phyloP scores from a whole-genome alignment of 2,113 vertebrate genomes.

The Talpa occidentalis region DNA sequence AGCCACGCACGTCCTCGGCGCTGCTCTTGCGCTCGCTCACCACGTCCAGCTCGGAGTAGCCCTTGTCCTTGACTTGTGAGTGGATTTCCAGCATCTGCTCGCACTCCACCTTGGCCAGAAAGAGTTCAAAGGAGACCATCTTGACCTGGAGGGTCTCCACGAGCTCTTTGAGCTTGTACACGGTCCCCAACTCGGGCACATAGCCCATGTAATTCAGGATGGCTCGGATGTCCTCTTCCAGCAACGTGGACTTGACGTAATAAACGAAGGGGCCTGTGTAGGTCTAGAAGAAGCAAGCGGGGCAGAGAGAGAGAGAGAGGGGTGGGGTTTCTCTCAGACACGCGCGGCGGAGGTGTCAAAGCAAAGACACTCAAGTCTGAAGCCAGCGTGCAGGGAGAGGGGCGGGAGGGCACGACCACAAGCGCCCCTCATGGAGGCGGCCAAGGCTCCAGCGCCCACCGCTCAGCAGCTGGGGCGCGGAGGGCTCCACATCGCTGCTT shows the following conservation, averaged over 20 bases:
- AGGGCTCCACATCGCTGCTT: neutral
- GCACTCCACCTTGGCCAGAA: conserved; percentile 96
- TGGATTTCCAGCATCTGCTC: conserved; percentile 95
- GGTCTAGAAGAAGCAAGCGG: conserved; percentile 86
- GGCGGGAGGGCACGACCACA: neutral
- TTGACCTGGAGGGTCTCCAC: conserved; percentile 88
- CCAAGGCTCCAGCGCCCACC: neutral
- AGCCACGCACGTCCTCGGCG: conserved; percentile 91
- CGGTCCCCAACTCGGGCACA: conserved; percentile 91
- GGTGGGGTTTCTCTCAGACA: neutral
- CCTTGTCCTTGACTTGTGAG: conserved; percentile 93
- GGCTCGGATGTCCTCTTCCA: conserved; percentile 92
- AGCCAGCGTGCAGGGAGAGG: neutral
- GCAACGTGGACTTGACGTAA: conserved; percentile 93
- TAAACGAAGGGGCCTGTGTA: conserved; percentile 99
- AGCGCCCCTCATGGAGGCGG: rapidly evolving
- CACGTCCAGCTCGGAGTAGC: conserved; percentile 92
- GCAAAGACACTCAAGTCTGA: neutral
- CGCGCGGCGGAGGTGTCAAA: neutral
- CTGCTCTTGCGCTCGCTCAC: conserved; percentile 91
- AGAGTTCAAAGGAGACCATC: conserved; percentile 95
- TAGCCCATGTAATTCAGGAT: conserved; percentile 96
- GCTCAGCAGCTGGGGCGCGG: rapidly evolving
- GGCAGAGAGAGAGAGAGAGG: neutral
- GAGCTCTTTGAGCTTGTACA: conserved; percentile 91